Base-by-base conservation (phyloP, 2,113 vertebrate genomes). In the Ptilonorhynchus violaceus region DNA sequence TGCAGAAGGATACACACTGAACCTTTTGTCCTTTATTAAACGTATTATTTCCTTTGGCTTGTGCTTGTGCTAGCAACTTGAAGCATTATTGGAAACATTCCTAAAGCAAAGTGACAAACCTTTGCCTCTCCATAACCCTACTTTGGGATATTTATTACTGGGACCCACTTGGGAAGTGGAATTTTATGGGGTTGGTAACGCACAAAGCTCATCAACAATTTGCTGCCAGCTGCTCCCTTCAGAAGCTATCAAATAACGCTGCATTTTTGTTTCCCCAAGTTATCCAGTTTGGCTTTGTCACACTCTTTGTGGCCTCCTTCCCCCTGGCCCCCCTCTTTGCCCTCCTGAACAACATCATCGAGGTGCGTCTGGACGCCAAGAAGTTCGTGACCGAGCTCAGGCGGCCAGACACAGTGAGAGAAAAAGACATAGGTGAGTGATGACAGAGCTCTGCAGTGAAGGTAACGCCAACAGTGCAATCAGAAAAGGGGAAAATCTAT, bases 271-370 rank as follows among this genome's bases (percentile, higher is more conserved):
- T 67, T 42, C 10, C 94, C 39, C 25, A 93, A 99, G 99, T 99
- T 92, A 99, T 99, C 97, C 99, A 99, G 97, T 99, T 99, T 39
- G 99, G 99, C 11, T 99, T 99, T 47, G 99, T 99, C 85, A 99
- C 99, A 8, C 98, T 99, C 33, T 99, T 99, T 31, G 99, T 99
- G 95, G 99, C 99, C 77, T 99, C 99, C 53, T 99, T 99, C 75
- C 99, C 99, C 2, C 97, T 99, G 98, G 99, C 99, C 22, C 99
- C 99, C 4, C 97, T 99, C 15, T 99, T 99, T 46, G 99, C 99
- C 66, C 98, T 99, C 42, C 98, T 99, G 93, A 99, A 99, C 98
- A 99, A 99, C 19, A 92, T 99, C 95, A 99, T 99, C 3, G 99
- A 99, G 97, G 99, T 99, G 21, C 98, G 99, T 9, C 99, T 99